Conservation (phyloP, 1,140 invertebrate genomes). For the Agrilus planipennis region DNA sequence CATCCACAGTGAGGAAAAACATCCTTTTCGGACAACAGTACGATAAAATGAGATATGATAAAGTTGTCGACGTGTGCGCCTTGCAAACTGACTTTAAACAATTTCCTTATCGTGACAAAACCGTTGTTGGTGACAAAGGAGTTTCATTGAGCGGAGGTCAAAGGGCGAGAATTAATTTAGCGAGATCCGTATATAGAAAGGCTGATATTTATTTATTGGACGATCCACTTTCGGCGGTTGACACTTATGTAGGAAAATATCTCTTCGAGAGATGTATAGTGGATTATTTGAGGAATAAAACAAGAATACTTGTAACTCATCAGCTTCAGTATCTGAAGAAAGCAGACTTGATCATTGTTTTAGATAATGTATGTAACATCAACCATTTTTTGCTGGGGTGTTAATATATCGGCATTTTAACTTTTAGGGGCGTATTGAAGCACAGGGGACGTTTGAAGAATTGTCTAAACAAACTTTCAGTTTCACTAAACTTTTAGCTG, state of each 20-base stretch:
- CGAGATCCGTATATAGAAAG: slow-evolving; percentile 40
- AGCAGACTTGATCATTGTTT: slow-evolving; percentile 43
- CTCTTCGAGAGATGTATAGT: slow-evolving; percentile 49
- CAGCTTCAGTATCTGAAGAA: slow-evolving; percentile 57
- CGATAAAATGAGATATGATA: slow-evolving; percentile 44
- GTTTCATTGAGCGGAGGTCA: slow-evolving; percentile 64
- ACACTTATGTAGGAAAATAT: slow-evolving; percentile 46
- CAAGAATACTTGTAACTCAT: slow-evolving; percentile 61
- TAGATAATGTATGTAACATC: slow-evolving; percentile 33
- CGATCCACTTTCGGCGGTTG: slow-evolving; percentile 55
- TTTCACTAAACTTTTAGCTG: slow-evolving; percentile 33
- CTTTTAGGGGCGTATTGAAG: too few relatives aligned
- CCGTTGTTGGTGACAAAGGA: slow-evolving; percentile 73
- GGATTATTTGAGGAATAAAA: slow-evolving; percentile 48
- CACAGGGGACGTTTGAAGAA: slow-evolving; percentile 34
- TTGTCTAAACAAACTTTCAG: slow-evolving; percentile 32
- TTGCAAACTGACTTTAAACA: slow-evolving; percentile 58
- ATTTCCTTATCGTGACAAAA: slow-evolving; percentile 58
- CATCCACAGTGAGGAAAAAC: slow-evolving; percentile 46
- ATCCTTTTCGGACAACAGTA: slow-evolving; percentile 46
- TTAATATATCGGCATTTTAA: not conserved
- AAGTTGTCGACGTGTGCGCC: slow-evolving; percentile 50
- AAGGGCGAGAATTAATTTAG: slow-evolving; percentile 66
- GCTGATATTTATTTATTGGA: slow-evolving; percentile 61
- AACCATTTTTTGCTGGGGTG: too few relatives aligned